Conservation (phyloP, 2,888 invertebrate genomes). For the Calephelis perditalis region DNA sequence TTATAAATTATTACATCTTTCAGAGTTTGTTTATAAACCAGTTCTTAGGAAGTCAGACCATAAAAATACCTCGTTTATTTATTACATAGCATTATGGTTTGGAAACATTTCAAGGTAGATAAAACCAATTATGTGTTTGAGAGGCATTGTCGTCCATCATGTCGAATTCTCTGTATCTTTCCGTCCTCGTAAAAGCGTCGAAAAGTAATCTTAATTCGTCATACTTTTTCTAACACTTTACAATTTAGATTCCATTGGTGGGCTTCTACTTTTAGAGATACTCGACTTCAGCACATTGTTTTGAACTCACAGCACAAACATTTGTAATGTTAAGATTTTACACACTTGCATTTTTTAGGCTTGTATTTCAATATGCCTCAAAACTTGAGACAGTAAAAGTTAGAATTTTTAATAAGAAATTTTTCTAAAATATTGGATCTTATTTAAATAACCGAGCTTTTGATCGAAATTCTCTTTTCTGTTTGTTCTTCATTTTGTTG, state of each 20-base stretch:
- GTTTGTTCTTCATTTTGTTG: too few relatives aligned
- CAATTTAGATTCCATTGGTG: conserved; percentile 35
- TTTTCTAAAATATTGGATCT: too few relatives aligned
- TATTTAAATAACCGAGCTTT: too few relatives aligned
- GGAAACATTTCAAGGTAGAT: conserved; percentile 8
- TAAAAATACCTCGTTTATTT: conserved; percentile 12
- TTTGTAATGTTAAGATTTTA: too few relatives aligned
- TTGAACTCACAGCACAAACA: background rate
- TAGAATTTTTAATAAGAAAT: too few relatives aligned
- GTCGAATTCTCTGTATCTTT: conserved; percentile 5
- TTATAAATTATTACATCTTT: conserved; percentile 7
- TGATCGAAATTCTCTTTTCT: too few relatives aligned
- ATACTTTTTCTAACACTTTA: conserved; percentile 52
- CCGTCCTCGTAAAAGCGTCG: conserved; percentile 10
- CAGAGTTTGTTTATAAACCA: background rate
- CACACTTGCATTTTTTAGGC: too few relatives aligned
- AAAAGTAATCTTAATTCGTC: conserved; percentile 49
- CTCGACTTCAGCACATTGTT: background rate
- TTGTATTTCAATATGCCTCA: too few relatives aligned
- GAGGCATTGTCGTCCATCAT: conserved; percentile 10
- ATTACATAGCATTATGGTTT: conserved; percentile 5
- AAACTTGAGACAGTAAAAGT: too few relatives aligned
- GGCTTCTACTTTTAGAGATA: conserved; percentile 5
- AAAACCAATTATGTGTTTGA: background rate
- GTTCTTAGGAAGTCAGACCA: background rate